phyloP scores from a whole-genome alignment of 2,888 invertebrate species.

The Orchesella flavescens region DNA sequence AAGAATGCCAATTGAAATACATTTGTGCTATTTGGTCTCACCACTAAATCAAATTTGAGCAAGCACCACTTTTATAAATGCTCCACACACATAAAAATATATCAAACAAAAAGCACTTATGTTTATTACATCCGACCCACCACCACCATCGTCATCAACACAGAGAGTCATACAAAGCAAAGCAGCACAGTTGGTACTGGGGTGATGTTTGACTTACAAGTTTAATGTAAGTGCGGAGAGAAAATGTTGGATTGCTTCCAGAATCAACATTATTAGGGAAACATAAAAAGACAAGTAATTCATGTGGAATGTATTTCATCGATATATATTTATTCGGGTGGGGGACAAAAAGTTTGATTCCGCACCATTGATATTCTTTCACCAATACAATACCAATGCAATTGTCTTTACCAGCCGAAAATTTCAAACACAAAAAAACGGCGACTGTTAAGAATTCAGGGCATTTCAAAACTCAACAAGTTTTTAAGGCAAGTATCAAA shows the following conservation, averaged over 20 bases:
- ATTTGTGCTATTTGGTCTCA: no score
- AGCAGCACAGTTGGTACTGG: no score
- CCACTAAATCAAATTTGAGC: no score
- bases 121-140: constrained; percentile 54
- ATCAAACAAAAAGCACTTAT: constrained; percentile 56
- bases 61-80: constrained; percentile 35
- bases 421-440: no score
- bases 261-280: constrained; percentile 11
- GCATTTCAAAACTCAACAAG: no score
- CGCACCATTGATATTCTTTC: no score
- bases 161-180: not conserved
- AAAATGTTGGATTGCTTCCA: constrained; percentile 18
- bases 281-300: constrained; percentile 14
- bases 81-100: constrained; percentile 49
- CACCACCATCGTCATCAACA: not conserved
- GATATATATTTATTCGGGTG: not conserved
- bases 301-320: constrained; percentile 24
- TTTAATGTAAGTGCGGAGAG: constrained; percentile 6
- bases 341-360: no score
- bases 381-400: no score
- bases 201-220: not conserved
- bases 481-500: no score
- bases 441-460: no score
- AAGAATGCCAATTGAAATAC: no score
- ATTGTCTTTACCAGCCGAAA: no score